A percentile compares a stretch with the other conserved stretches of the same genome.
phyloP scores from a whole-genome alignment of 2,113 vertebrate species.

The Phalacrocorax carbo region DNA sequence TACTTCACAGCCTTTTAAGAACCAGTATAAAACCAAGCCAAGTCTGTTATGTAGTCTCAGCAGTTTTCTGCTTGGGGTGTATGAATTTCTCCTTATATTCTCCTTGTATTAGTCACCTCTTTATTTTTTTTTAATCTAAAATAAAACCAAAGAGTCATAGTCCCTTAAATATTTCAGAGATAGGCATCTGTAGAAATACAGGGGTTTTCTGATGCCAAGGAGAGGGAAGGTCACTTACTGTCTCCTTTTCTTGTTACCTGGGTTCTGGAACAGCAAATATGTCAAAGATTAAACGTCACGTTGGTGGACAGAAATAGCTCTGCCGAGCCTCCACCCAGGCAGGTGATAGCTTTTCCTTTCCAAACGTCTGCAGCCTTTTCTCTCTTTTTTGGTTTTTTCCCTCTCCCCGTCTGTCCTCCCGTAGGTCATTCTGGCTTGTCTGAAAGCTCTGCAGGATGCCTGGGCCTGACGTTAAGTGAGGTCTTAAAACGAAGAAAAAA shows the following conservation, averaged over 20 bases:
- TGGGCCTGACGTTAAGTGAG: not conserved
- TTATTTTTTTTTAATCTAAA: not conserved
- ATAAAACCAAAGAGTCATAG: not conserved
- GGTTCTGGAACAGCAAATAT: not conserved
- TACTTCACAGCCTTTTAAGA: not conserved
- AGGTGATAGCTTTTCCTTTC: not conserved
- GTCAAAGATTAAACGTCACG: fast-evolving
- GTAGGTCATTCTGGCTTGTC: fast-evolving
- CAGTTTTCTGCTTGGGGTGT: not conserved
- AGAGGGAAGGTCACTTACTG: not conserved
- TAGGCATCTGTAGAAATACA: no score
- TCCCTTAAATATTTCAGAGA: not conserved
- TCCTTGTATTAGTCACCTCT: not conserved
- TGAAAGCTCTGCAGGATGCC: not conserved
- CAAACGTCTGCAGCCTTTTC: not conserved
- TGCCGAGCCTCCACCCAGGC: not conserved
- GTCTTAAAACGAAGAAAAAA: not conserved
- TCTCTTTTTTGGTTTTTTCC: not conserved
- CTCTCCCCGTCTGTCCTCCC: not conserved
- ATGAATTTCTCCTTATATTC: not conserved
- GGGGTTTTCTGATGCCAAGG: not conserved
- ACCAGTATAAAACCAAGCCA: no score
- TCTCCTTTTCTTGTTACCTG: not conserved
- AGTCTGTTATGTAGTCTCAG: fast-evolving
- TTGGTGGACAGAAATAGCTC: not conserved